Base-by-base conservation (phyloP, 2,113 vertebrate genomes). In the Menidia beryllina region DNA sequence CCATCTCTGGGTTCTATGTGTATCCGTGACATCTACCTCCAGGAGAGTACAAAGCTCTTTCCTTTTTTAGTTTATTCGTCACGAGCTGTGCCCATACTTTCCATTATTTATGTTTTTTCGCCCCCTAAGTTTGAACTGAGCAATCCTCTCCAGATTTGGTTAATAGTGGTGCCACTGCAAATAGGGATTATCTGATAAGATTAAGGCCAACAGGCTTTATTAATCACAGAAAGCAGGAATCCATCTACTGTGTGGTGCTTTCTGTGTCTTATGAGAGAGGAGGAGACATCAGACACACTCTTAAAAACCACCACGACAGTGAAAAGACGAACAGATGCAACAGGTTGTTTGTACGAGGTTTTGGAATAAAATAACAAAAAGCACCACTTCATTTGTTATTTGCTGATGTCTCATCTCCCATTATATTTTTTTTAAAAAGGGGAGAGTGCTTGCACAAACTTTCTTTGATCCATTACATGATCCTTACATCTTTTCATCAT, bases 1-100 rank as follows among this genome's bases (percentile, higher is more conserved):
- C 58, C 85, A 80, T 81, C 86, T 91, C 78, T 67, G 83, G 87
- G 74, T 87, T 90, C 73, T 88, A 74, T 91, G 80, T 91, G 75
- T 80, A 71, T 91, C 82, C 69, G 47, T 85, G 47, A 80, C 65
- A 66, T 72, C 48, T 50, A 21, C 5, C 65, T 81, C 55, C 39
- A 76, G 30, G 30, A 30, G 4, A 5, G 30, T 4, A 30, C 30
- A 56, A 48, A 80, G 27, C 1, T 54, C 55, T 73, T 69, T 72
- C 26, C 51, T 38, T 24, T 26, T 67, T 56, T 11, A 55, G 26
- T 62, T 78, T 14, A 61, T 68, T 72, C 25, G 8, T 19, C 11
- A 48, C 21, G 34, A 12, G 11, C 25, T 56, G 23, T 26, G 17
- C 45, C 49, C n/a, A 0, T 20, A 19, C 3, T 58, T 45, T 19